Base-by-base conservation (phyloP, 1,140 invertebrate species). In the Bombyx mandarina region DNA sequence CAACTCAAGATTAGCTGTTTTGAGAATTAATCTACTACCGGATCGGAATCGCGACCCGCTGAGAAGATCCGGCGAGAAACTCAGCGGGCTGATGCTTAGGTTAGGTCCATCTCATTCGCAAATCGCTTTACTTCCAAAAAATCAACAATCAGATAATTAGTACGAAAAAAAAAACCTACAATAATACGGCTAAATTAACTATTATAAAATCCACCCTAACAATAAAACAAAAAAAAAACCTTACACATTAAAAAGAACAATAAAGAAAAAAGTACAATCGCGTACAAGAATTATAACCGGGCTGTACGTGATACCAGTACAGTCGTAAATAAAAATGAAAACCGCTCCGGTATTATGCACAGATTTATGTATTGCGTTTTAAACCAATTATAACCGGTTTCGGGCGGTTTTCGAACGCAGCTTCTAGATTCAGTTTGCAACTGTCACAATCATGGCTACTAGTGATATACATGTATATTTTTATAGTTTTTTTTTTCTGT, bases 321-420 rank as follows among this genome's bases (percentile, higher is more conserved):
- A 81, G 77, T 84, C 77, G 71, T 82, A 79, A 82, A 82, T 81
- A 82, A 82, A 81, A 78, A 64, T 60, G 73, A 78, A 84, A 79
- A 79, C 76, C 79, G 66, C 71, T 67, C 68, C 54, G 65, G 56
- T 71, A 69, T 72, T 69, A 69, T 71, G 62, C 68, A 73, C 72
- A 73, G 71, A 75, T 79, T 66, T 76, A 81, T 83, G 79, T 81
- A 81, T 83, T 63, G 70, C 67, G 62, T 78, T 78, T 35, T 5
- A 73, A 66, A 70, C 70, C 67, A 75, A 83, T 80, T 79, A 74
- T 76, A 75, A 78, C 73, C 69, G 67, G 71, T 75, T 75, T 67
- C 59, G 64, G 59, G 50, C 68, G 61, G 66, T 73, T 75, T 77
- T 71, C 68, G 65, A 62, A 2, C 60, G 62, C 63, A 64, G n/a